Percentiles rank a stretch among this genome's conserved stretches.
These are phyloP conservation scores for Syritta pipiens DNA, from an alignment of 2,888 invertebrate species.

Conservation along the genomic window DNA sequence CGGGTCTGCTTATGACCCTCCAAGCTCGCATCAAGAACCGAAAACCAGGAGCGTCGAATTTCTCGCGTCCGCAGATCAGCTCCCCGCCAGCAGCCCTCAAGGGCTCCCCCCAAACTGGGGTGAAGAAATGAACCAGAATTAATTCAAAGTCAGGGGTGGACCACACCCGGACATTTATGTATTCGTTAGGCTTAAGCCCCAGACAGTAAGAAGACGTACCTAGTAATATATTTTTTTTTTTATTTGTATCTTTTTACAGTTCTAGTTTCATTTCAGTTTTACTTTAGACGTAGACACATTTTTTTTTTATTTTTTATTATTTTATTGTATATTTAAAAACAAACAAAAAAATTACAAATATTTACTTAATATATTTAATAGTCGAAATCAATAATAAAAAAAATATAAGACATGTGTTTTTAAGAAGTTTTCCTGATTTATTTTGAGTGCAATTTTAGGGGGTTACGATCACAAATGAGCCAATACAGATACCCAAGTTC, in stretches of 20 bases:
- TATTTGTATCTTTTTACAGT: conserved; percentile 18
- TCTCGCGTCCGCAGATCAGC: conserved; percentile 75
- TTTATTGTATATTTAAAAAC: conserved; percentile 59
- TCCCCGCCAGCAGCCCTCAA: conserved; percentile 69
- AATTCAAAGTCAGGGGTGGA: no score
- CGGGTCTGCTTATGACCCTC: conserved; percentile 88
- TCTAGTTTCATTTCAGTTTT: conserved; percentile 45
- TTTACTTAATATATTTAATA: conserved; percentile 66
- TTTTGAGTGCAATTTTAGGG: no score
- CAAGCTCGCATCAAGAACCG: conserved; percentile 90
- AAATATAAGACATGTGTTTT: neutral
- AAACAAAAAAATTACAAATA: conserved; percentile 24
- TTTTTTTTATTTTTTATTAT: conserved; percentile 29
- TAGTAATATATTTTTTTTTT: conserved; percentile 38
- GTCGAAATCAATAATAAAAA: conserved; percentile 48
- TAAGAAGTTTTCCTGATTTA: no score
- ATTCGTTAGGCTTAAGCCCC: no score
- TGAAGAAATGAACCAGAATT: conserved; percentile 53
- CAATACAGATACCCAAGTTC: no score
- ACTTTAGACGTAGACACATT: conserved; percentile 18
- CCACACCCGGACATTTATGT: conserved; percentile 29
- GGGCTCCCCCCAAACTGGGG: conserved; percentile 45
- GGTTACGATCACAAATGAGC: no score
- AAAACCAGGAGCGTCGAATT: conserved; percentile 73
- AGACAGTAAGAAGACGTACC: conserved; percentile 46